Conservation (phyloP, 2,113 vertebrate genomes). For the Stigmatopora argus region DNA sequence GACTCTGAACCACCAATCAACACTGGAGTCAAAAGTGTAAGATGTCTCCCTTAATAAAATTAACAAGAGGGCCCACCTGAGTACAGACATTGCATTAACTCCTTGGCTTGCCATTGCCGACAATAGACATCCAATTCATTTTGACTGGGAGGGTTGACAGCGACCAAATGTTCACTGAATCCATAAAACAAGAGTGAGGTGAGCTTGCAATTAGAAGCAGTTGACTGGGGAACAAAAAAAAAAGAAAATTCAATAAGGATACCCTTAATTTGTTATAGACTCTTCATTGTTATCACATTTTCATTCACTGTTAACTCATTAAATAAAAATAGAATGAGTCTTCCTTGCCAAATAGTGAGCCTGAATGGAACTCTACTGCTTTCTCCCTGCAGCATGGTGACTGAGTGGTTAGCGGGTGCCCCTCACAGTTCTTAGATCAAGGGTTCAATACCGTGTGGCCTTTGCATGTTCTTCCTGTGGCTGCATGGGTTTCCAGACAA, state of each 20-base stretch:
- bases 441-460: too few species aligned
- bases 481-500: too few species aligned
- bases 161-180: neutral
- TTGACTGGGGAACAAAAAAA: neutral
- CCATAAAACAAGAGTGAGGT: constrained; percentile 8
- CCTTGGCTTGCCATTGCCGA: too few species aligned
- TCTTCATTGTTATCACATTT: neutral
- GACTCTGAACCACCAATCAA: constrained; percentile 48
- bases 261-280: too few species aligned
- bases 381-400: neutral
- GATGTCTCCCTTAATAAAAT: constrained; percentile 29
- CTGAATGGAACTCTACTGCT: neutral
- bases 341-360: neutral
- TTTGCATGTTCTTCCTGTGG: too few species aligned
- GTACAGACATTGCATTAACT: constrained; percentile 32
- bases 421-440: too few species aligned
- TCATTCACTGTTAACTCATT: neutral
- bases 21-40: constrained; percentile 25
- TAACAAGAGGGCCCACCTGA: constrained; percentile 28
- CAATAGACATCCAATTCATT: too few species aligned
- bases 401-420: too few species aligned
- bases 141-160: too few species aligned
- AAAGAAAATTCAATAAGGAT: neutral
- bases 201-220: constrained; percentile 10
- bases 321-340: neutral